Percentiles rank a stretch among this genome's conserved stretches.
phyloP scores from a whole-genome alignment of 2,888 invertebrate genomes.

The Odontomyia ornata region DNA sequence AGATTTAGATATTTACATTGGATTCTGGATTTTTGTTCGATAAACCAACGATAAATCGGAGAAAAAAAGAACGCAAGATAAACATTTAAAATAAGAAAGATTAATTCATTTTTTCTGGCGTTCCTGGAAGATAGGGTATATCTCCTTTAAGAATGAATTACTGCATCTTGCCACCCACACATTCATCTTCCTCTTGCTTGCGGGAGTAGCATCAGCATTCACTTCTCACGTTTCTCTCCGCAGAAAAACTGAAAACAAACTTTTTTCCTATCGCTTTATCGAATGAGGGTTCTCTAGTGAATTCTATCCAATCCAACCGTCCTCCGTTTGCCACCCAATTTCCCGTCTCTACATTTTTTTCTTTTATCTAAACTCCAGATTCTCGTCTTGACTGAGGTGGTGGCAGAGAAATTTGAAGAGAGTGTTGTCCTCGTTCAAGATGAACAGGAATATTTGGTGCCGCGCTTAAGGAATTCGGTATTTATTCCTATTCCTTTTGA shows the following conservation, averaged over 20 bases:
- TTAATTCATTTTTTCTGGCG: no score
- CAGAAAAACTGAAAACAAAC: not conserved
- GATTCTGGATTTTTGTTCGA: no score
- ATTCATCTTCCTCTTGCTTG: not conserved
- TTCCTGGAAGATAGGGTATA: not conserved
- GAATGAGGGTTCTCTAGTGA: constrained; percentile 8
- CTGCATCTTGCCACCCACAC: not conserved
- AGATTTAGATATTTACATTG: no score
- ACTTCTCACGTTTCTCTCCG: no score
- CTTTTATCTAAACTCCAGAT: not conserved
- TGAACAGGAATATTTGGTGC: not conserved
- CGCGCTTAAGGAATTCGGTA: constrained; percentile 6
- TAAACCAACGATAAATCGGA: no score
- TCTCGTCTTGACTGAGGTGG: not conserved
- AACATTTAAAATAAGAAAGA: no score
- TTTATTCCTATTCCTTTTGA: not conserved
- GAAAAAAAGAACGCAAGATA: no score
- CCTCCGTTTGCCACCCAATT: not conserved
- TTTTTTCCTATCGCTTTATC: constrained; percentile 26
- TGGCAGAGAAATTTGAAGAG: not conserved
- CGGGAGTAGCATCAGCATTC: not conserved
- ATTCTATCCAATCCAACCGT: constrained; percentile 8
- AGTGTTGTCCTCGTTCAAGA: constrained; percentile 2
- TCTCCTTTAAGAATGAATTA: constrained; percentile 10
- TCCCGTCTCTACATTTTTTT: not conserved